Conservation (phyloP, 2,113 vertebrate genomes). For the Puntigrus tetrazona region DNA sequence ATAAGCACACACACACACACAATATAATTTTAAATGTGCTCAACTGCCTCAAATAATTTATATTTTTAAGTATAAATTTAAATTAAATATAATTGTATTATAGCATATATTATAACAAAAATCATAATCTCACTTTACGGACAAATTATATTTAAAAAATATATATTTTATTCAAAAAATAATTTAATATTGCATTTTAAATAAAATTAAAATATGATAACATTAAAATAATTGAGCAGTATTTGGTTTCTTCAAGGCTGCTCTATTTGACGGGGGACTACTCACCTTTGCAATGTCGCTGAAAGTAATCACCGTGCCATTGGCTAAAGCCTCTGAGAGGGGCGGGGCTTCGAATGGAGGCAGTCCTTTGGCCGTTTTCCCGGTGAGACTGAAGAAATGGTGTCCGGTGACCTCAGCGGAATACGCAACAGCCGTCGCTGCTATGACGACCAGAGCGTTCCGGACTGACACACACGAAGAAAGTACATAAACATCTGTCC, state of each 20-base stretch:
- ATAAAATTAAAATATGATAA: too few species aligned
- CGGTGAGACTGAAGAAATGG: slow-evolving; percentile 84
- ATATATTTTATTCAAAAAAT: too few species aligned
- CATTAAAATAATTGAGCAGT: background rate
- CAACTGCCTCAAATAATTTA: background rate
- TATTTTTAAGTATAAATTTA: background rate
- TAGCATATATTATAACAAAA: background rate
- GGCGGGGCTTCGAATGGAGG: slow-evolving; percentile 74
- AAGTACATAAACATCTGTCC: background rate
- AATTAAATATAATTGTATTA: background rate
- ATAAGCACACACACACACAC: too few species aligned
- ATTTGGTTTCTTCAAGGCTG: background rate
- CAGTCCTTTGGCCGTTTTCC: slow-evolving; percentile 81
- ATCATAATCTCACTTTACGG: background rate
- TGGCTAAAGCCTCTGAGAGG: slow-evolving; percentile 78
- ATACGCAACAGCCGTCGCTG: slow-evolving; percentile 82
- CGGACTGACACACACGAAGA: slow-evolving; percentile 72
- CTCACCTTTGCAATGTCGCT: slow-evolving; percentile 80
- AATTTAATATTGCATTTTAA: background rate
- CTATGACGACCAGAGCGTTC: slow-evolving; percentile 88
- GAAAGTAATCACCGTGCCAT: slow-evolving; percentile 81
- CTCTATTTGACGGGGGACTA: background rate
- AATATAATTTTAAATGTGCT: background rate
- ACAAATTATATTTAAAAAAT: background rate
- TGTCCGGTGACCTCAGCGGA: slow-evolving; percentile 79